These are phyloP conservation scores for Anoplolepis gracilipes DNA, from an alignment of 1,140 invertebrate genomes.

Conservation along the genomic window DNA sequence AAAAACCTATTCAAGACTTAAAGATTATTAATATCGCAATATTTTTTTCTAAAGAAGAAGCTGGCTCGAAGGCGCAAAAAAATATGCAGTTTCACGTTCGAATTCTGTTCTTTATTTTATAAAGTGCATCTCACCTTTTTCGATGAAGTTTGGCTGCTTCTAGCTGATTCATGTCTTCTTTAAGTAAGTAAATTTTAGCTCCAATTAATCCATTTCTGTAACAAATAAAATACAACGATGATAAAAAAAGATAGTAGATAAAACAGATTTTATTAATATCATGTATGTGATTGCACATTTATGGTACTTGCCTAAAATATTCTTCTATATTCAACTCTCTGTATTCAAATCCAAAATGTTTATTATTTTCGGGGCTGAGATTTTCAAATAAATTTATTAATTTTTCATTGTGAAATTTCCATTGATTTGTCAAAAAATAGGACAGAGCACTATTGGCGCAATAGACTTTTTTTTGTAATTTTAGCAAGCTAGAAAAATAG, in stretches of 20 bases:
- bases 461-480: constrained; percentile 92
- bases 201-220: constrained; percentile 86
- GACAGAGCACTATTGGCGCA: constrained; percentile 90
- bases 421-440: constrained; percentile 93
- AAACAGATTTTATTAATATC: not conserved
- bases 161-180: constrained; percentile 86
- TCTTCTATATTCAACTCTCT: constrained; percentile 67
- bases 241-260: not conserved
- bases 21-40: not conserved
- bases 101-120: not conserved
- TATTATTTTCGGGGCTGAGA: constrained; percentile 88
- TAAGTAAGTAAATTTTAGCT: constrained; percentile 87
- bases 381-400: constrained; percentile 87
- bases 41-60: not conserved
- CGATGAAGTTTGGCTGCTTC: constrained; percentile 83
- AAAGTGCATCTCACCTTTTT: constrained; percentile 82
- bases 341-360: constrained; percentile 88
- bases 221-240: constrained; percentile 76
- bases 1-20: too few species aligned
- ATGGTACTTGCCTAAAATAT: constrained; percentile 78
- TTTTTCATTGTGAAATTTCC: constrained; percentile 93
- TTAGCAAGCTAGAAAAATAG: constrained; percentile 88
- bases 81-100: not conserved
- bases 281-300: not conserved
- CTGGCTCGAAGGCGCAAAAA: not conserved